Base-by-base conservation (phyloP, 2,888 invertebrate species). In the Caenorhabditis sinica region DNA sequence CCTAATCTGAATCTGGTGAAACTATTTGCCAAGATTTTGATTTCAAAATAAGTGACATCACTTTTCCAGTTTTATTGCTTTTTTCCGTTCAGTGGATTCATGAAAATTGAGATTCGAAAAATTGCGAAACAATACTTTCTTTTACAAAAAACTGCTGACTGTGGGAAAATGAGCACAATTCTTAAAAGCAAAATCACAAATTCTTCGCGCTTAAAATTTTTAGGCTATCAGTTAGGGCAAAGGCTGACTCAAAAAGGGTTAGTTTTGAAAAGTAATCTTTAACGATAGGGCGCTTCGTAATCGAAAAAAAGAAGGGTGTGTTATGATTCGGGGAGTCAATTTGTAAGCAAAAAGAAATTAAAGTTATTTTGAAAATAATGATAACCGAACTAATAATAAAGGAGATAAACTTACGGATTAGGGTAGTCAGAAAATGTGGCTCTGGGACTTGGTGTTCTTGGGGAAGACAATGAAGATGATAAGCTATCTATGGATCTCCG, bases 391-490 rank as follows among this genome's bases (percentile, higher is more conserved):
- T 40, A 2, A 40, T 11, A 13, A 2, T 2, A 40, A 33, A 40
- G 13, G 11, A 40, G n/a, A n/a, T n/a, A 40, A 45, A 76, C 82
- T 76, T n/a, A 82, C 76, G 83, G 73, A 49, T 77, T 77, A 3
- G 83, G 72, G 30, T 43, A 76, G 30, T 82, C 83, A 11, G 66
- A 77, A 61, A 83, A 77, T 23, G 83, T 83, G 40, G 77, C 65
- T 30, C 83, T 20, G 15, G 83, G 83, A 43, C 72, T 72, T 3
- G 83, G 83, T 2, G 83, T 83, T 33, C 77, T 58, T 20, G 83
- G 83, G 6, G 77, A 77, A 3, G 76, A 76, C 0, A 76, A 66
- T 13, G 65, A 60, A 20, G 83, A 83, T 8, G 83, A 83, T 11
- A 77, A 36, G 43, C 58, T 60, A 33, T 83, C 83, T 49, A 83